A percentile compares a stretch with the other conserved stretches of the same genome.
Conservation (phyloP, 2,113 vertebrate species). For the Marmota flaviventris region DNA sequence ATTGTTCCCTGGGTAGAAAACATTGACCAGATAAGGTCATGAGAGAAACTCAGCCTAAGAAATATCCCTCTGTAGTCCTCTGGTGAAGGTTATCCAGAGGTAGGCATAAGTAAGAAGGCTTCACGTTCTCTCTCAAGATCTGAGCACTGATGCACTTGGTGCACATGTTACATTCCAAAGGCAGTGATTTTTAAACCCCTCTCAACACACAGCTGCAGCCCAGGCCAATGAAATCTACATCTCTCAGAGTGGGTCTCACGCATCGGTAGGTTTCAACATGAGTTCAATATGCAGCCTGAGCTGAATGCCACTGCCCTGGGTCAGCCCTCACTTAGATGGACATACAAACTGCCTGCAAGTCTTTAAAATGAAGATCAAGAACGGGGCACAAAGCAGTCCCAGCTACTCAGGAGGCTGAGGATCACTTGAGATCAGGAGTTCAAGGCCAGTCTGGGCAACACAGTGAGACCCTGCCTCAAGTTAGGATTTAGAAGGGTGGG, state of each 20-base stretch:
- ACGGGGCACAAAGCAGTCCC: too few species aligned
- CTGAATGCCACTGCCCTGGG: too few species aligned
- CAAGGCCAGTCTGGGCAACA: neutral
- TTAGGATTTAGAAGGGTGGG: neutral
- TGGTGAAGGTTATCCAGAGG: neutral
- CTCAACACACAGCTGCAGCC: neutral
- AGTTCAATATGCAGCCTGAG: neutral
- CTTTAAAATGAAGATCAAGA: neutral
- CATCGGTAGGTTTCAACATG: neutral
- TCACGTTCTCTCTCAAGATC: rapidly evolving
- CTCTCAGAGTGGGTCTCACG: neutral
- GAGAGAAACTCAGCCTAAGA: neutral
- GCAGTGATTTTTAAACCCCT: neutral
- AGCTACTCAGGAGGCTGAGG: neutral
- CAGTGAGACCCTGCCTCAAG: neutral
- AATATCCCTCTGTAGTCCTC: neutral
- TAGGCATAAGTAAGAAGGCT: neutral
- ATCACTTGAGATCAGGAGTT: neutral
- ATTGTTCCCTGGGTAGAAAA: neutral
- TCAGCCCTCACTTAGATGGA: neutral
- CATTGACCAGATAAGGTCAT: neutral
- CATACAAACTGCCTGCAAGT: too few species aligned
- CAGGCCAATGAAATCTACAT: neutral
- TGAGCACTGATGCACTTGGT: too few species aligned
- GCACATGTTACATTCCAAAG: neutral